Conservation (phyloP, 2,888 invertebrate genomes). For the Drosophila ezoana region DNA sequence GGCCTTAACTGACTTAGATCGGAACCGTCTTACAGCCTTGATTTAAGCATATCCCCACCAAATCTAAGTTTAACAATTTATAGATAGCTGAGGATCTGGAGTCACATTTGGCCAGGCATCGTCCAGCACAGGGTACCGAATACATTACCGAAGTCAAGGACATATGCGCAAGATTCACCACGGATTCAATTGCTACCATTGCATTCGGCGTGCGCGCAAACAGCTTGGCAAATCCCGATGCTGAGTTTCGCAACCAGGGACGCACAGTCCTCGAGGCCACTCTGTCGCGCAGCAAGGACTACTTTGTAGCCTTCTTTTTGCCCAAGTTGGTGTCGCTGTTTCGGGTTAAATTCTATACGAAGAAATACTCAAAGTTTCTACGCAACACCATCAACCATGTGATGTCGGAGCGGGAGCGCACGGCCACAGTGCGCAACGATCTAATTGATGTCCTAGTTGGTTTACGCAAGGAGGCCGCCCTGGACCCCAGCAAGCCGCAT, state of each 20-base stretch:
- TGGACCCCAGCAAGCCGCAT: conserved; percentile 51
- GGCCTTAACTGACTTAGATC: no score
- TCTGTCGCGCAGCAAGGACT: conserved; percentile 70
- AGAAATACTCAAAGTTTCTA: conserved; percentile 82
- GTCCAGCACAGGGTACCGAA: conserved; percentile 14
- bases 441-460: conserved; percentile 86
- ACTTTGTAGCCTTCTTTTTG: conserved; percentile 78
- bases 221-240: conserved; percentile 78
- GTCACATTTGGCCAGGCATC: conserved; percentile 43
- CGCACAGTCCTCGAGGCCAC: conserved; percentile 66
- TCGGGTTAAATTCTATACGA: conserved; percentile 74
- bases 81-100: conserved; percentile 79
- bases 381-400: conserved; percentile 83
- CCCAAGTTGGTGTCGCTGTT: conserved; percentile 77
- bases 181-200: conserved; percentile 82
- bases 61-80: not conserved
- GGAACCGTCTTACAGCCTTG: no score
- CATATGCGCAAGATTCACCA: conserved; percentile 76
- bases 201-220: conserved; percentile 83
- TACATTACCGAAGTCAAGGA: conserved; percentile 79
- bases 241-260: conserved; percentile 80
- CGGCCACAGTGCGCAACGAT: conserved; percentile 84
- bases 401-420: conserved; percentile 83
- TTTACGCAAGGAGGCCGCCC: conserved; percentile 78
- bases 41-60: no score